Evolutionary conservation across 1,140 invertebrate genomes (phyloP).

Genomic region (Zaprionus inermis): DNA sequence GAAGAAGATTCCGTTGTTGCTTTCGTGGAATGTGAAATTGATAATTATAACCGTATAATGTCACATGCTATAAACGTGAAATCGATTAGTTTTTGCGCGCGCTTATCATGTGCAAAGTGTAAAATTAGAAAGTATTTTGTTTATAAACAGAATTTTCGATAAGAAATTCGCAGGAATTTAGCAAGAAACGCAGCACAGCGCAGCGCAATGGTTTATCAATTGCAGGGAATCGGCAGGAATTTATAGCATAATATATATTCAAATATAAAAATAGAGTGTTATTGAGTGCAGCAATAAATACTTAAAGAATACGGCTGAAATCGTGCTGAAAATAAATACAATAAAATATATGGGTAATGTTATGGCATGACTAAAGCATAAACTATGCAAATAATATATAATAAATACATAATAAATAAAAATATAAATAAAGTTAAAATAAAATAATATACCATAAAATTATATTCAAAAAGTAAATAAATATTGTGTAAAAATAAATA

Average conservation of each 20-base stretch:
- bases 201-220: neutral
- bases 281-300: too few relatives aligned
- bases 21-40: neutral
- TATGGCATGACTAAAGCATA: neutral
- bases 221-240: neutral
- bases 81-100: neutral
- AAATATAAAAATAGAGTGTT: neutral
- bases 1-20: neutral
- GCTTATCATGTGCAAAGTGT: neutral
- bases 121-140: conserved; percentile 5
- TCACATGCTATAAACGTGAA: conserved; percentile 6
- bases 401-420: too few relatives aligned
- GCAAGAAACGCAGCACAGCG: neutral
- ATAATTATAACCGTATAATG: neutral
- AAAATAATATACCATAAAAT: too few relatives aligned
- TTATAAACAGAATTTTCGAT: neutral
- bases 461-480: too few relatives aligned
- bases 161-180: conserved; percentile 3
- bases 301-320: too few relatives aligned
- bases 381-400: neutral
- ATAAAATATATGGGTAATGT: neutral
- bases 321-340: too few relatives aligned
- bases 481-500: too few relatives aligned
- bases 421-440: too few relatives aligned
- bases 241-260: neutral